phyloP scores from a whole-genome alignment of 2,113 vertebrate genomes.

The Vanacampus margaritifer region DNA sequence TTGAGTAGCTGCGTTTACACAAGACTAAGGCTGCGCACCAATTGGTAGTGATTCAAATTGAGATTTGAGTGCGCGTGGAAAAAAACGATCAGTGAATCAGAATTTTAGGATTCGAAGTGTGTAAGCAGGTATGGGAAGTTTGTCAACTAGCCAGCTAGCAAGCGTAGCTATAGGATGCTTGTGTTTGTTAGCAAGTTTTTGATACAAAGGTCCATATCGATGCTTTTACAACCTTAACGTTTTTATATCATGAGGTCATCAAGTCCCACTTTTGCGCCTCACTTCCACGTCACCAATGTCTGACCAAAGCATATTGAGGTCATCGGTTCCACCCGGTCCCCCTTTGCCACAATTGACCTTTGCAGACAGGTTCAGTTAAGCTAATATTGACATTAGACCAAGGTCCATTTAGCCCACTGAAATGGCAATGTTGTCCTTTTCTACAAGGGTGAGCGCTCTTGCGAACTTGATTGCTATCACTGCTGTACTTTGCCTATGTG shows the following conservation, averaged over 20 bases:
- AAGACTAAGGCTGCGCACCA: too few species aligned
- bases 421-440: constrained; percentile 30
- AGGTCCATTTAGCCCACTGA: constrained; percentile 34
- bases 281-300: neutral
- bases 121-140: too few species aligned
- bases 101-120: too few species aligned
- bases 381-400: constrained; percentile 61
- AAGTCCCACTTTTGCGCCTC: neutral
- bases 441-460: neutral
- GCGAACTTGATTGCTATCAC: constrained; percentile 39
- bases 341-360: constrained; percentile 37
- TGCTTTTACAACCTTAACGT: neutral
- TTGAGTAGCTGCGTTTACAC: neutral
- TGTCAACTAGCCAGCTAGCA: too few species aligned
- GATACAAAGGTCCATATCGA: neutral
- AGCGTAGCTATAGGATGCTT: too few species aligned
- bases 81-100: too few species aligned
- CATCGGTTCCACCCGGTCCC: constrained; percentile 25
- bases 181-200: too few species aligned
- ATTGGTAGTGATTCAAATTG: too few species aligned
- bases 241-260: neutral
- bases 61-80: too few species aligned
- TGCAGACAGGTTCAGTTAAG: constrained; percentile 44
- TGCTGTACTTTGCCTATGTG: constrained; percentile 30
- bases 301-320: constrained; percentile 41